phyloP scores from a whole-genome alignment of 2,797 vertebrate genomes.

The Varecia variegata region DNA sequence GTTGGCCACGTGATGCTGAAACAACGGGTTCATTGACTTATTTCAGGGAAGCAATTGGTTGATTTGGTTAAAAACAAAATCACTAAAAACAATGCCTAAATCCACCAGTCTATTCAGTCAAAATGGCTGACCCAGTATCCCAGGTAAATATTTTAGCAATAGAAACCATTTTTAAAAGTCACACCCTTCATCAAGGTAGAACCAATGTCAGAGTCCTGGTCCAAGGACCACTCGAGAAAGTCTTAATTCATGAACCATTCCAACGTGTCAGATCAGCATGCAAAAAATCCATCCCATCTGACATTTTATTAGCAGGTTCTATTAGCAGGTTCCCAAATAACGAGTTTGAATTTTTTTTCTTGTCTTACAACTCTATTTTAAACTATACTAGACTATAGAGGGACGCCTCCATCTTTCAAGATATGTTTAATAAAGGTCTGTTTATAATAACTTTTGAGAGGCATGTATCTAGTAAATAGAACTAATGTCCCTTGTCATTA shows the following conservation, averaged over 20 bases:
- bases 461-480: conserved; percentile 32
- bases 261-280: background rate
- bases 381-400: conserved; percentile 65
- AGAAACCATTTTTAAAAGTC: background rate
- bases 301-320: conserved; percentile 23
- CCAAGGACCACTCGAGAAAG: background rate
- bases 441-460: conserved; percentile 38
- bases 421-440: conserved; percentile 44
- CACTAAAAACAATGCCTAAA: background rate
- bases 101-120: background rate
- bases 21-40: background rate
- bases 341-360: background rate
- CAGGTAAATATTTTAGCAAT: conserved; percentile 47
- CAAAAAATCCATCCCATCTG: background rate
- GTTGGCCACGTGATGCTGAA: background rate
- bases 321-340: background rate
- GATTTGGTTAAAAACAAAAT: conserved; percentile 38
- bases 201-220: background rate
- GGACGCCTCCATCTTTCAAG: conserved; percentile 43
- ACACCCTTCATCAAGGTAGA: background rate
- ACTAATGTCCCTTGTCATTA: conserved; percentile 36
- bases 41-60: background rate
- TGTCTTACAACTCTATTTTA: conserved; percentile 54
- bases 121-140: background rate
- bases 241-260: background rate